Evolutionary conservation across 37 sponge, comb jelly and placozoan species (phyloP).

Genomic region (Lycopodina hypogea): DNA sequence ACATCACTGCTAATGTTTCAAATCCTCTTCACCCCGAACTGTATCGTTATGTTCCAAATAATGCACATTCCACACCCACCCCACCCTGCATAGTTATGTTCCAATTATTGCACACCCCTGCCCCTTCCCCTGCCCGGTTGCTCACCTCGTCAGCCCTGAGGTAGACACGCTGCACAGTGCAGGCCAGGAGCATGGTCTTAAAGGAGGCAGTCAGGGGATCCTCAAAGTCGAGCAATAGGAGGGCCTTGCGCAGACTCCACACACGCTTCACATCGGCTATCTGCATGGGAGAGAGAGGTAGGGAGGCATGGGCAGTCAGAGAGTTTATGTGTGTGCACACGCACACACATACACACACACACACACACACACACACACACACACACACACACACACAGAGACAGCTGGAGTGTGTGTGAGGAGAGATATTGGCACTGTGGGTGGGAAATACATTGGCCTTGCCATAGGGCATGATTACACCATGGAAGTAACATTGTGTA

Average conservation of each 20-base stretch:
- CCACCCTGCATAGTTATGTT: too few species aligned
- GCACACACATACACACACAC: not conserved
- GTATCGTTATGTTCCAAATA: too few species aligned
- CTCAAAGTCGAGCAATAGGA: conserved; percentile 74
- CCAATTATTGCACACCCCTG: too few species aligned
- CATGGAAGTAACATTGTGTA: too few species aligned
- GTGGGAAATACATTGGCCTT: too few species aligned
- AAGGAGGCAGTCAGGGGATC: conserved; percentile 48
- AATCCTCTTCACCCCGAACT: too few species aligned
- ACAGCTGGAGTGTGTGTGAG: too few species aligned
- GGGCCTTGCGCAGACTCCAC: conserved; percentile 48
- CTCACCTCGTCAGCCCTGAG: conserved; percentile 60
- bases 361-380: conserved; percentile 24
- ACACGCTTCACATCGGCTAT: conserved; percentile 60
- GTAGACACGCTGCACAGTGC: conserved; percentile 43
- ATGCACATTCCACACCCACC: too few species aligned
- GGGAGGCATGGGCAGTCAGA: not conserved
- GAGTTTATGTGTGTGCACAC: not conserved
- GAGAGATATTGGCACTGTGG: too few species aligned
- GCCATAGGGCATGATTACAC: too few species aligned
- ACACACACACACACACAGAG: too few species aligned
- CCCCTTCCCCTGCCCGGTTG: not conserved
- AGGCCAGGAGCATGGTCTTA: conserved; percentile 57
- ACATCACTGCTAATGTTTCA: too few species aligned
- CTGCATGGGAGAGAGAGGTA: conserved; percentile 8